These are phyloP conservation scores for Pontoporia blainvillei DNA, from an alignment of 2,113 vertebrate genomes.

Conservation along the genomic window DNA sequence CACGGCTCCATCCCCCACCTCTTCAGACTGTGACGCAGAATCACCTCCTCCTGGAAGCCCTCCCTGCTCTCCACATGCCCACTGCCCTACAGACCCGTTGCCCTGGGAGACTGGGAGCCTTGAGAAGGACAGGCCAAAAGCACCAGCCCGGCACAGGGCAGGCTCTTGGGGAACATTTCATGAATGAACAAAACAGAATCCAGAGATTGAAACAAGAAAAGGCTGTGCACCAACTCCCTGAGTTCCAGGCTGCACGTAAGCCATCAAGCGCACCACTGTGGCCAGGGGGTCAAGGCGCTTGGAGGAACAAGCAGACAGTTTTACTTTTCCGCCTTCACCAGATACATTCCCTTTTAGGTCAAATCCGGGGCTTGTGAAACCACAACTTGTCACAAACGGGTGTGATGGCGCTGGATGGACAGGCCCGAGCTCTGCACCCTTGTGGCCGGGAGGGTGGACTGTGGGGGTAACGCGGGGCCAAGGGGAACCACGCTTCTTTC, in stretches of 20 bases:
- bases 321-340: background rate
- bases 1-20: accelerated
- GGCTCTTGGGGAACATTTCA: background rate
- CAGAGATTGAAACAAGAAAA: background rate
- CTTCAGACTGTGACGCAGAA: accelerated
- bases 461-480: background rate
- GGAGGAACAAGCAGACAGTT: accelerated
- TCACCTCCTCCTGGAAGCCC: background rate
- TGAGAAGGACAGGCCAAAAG: accelerated
- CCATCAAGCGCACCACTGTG: accelerated
- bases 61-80: background rate
- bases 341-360: too few relatives aligned
- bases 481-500: accelerated
- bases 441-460: accelerated
- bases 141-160: background rate
- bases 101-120: too few relatives aligned
- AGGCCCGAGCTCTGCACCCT: background rate
- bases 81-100: accelerated
- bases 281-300: accelerated
- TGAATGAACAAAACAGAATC: background rate
- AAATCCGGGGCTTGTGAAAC: background rate
- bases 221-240: background rate
- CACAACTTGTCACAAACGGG: accelerated
- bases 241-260: accelerated
- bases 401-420: accelerated